Percentiles rank a stretch among this genome's conserved stretches.
Conservation (phyloP, 2,888 invertebrate genomes). For the Aphodius granarius region DNA sequence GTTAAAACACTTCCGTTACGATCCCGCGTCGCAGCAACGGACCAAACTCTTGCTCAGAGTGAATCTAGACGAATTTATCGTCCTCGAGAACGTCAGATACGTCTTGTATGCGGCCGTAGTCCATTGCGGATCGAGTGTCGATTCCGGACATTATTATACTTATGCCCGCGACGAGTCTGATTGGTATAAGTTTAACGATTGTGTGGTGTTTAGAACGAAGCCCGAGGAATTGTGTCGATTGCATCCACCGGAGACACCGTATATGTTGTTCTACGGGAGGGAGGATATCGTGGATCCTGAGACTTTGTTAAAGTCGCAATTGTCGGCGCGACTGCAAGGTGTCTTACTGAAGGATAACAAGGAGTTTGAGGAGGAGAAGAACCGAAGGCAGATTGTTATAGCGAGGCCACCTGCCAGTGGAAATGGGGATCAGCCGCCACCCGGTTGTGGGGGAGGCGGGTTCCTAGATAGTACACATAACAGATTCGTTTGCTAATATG, state of each 20-base stretch:
- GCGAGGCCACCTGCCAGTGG: conserved; percentile 34
- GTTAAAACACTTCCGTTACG: conserved; percentile 78
- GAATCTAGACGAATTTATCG: conserved; percentile 44
- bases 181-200: conserved; percentile 85
- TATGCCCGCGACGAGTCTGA: conserved; percentile 69
- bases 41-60: conserved; percentile 74
- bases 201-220: conserved; percentile 64
- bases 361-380: conserved; percentile 44
- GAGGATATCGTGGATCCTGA: conserved; percentile 46
- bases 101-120: conserved; percentile 81
- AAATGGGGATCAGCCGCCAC: conserved; percentile 59
- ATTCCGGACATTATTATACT: conserved; percentile 88
- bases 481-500: conserved; percentile 50
- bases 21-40: conserved; percentile 69
- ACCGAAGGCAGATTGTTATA: conserved; percentile 38
- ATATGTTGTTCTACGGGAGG: conserved; percentile 75
- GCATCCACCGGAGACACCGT: conserved; percentile 76
- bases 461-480: conserved; percentile 45
- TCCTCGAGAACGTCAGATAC: conserved; percentile 53
- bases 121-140: conserved; percentile 79
- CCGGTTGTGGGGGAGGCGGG: conserved; percentile 56
- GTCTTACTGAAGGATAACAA: conserved; percentile 45
- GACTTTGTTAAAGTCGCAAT: conserved; percentile 39
- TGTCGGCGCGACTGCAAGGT: conserved; percentile 44
- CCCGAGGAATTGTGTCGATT: conserved; percentile 65